Evolutionary conservation across 2,888 invertebrate genomes (phyloP).

Genomic region (Steinernema scapterisci): DNA sequence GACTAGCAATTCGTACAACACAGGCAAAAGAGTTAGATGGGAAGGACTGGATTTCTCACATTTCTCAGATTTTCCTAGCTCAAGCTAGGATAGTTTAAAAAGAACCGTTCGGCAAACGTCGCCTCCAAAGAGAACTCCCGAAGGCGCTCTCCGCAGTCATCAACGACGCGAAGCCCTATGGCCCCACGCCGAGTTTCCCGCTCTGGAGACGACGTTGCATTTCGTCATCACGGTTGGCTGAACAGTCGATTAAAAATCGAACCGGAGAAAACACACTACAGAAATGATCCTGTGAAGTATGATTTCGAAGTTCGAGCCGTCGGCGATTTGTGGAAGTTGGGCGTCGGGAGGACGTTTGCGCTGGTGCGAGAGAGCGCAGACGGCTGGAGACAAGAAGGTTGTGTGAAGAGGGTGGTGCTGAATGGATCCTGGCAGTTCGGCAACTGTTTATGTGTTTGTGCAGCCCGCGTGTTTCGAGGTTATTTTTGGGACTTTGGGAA

Average conservation of each 20-base stretch:
- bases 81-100: background rate
- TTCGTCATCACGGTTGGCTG: constrained; percentile 16
- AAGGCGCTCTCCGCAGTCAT: constrained; percentile 17
- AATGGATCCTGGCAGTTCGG: too few relatives aligned
- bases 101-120: constrained; percentile 10
- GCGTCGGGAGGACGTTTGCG: too few relatives aligned
- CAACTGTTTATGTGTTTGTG: too few relatives aligned
- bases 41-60: too few relatives aligned
- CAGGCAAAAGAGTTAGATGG: too few relatives aligned
- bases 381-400: too few relatives aligned
- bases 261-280: constrained; percentile 12
- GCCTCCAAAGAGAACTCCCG: constrained; percentile 22
- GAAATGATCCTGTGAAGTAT: constrained; percentile 25
- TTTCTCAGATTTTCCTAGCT: too few relatives aligned
- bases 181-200: constrained; percentile 12
- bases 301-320: background rate
- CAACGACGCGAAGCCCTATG: background rate
- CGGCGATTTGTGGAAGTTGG: background rate
- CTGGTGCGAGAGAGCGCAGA: too few relatives aligned
- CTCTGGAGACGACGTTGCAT: constrained; percentile 18
- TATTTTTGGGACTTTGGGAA: too few relatives aligned
- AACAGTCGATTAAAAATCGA: background rate
- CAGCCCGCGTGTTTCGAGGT: too few relatives aligned
- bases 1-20: too few relatives aligned
- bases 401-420: too few relatives aligned